A percentile compares a stretch with the other conserved stretches of the same genome.
phyloP scores from a whole-genome alignment of 2,113 vertebrate genomes.

The Etheostoma spectabile region DNA sequence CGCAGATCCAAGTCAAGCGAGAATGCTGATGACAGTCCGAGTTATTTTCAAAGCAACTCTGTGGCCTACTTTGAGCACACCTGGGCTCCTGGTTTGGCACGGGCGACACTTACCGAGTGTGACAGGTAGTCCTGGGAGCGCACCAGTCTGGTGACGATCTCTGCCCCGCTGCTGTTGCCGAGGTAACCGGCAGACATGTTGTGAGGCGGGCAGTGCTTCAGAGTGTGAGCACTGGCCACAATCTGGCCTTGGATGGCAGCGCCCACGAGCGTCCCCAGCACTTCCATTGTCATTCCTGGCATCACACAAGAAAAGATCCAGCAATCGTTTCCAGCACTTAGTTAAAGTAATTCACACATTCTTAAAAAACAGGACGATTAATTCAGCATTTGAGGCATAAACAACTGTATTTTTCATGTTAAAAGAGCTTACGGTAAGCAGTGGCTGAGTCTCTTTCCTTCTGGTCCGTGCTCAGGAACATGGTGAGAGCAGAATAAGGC shows the following conservation, averaged over 20 bases:
- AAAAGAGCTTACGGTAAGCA: slow-evolving; percentile 89
- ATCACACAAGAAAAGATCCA: neutral
- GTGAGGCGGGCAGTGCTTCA: slow-evolving; percentile 83
- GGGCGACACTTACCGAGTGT: slow-evolving; percentile 81
- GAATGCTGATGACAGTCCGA: slow-evolving; percentile 15
- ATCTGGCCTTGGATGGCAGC: slow-evolving; percentile 94
- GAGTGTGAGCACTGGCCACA: slow-evolving; percentile 90
- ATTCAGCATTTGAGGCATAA: slow-evolving; percentile 6
- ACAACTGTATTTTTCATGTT: neutral
- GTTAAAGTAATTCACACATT: neutral
- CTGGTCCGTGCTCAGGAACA: slow-evolving; percentile 94
- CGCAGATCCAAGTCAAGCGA: slow-evolving; percentile 13
- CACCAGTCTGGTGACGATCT: slow-evolving; percentile 70
- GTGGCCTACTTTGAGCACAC: slow-evolving; percentile 56
- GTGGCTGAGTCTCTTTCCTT: slow-evolving; percentile 95
- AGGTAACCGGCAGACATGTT: slow-evolving; percentile 75
- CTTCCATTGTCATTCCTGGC: slow-evolving; percentile 95
- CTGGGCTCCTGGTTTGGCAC: slow-evolving; percentile 34
- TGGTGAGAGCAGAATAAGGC: slow-evolving; percentile 96
- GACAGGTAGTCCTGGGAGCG: slow-evolving; percentile 81
- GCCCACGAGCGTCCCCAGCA: slow-evolving; percentile 92
- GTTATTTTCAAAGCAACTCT: slow-evolving; percentile 50
- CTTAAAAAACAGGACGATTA: neutral
- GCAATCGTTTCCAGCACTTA: neutral
- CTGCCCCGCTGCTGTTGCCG: slow-evolving; percentile 78